phyloP scores from a whole-genome alignment of 53 echinoderm and acorn worm species.

The Arbacia lixula region DNA sequence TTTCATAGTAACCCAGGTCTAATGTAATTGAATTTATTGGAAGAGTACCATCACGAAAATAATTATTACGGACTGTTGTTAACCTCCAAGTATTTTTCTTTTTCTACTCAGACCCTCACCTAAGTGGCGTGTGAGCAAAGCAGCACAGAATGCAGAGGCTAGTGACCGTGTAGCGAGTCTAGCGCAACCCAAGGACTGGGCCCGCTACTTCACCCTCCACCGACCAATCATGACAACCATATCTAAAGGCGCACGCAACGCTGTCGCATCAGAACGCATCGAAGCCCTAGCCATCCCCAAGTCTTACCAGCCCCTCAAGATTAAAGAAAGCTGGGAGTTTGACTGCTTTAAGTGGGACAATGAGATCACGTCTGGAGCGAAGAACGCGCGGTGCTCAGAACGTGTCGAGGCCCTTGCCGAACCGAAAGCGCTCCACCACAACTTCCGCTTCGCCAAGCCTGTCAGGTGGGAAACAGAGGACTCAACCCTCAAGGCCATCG shows the following conservation, averaged over 20 bases:
- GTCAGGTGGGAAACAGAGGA: slow-evolving; percentile 84
- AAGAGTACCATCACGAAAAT: no score
- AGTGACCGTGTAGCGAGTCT: slow-evolving; percentile 68
- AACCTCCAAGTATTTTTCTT: no score
- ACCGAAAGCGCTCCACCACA: slow-evolving; percentile 72
- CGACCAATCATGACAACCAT: slow-evolving; percentile 79
- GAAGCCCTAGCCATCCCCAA: slow-evolving; percentile 87
- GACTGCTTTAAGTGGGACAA: slow-evolving; percentile 92
- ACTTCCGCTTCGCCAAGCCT: slow-evolving; percentile 72
- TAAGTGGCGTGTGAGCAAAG: slow-evolving; percentile 88
- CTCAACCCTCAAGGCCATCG: slow-evolving; percentile 87
- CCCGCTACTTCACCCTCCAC: slow-evolving; percentile 78
- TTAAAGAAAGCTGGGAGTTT: slow-evolving; percentile 92
- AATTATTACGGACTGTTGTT: no score
- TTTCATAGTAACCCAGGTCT: no score
- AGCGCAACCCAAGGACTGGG: slow-evolving; percentile 73
- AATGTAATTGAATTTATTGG: no score
- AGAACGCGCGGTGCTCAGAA: slow-evolving; percentile 82
- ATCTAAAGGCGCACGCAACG: slow-evolving; percentile 76
- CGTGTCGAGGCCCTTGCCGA: slow-evolving; percentile 85
- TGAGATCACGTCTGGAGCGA: slow-evolving; percentile 88
- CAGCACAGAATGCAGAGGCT: slow-evolving; percentile 77
- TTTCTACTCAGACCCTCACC: slow-evolving; percentile 74
- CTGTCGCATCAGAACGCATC: slow-evolving; percentile 72
- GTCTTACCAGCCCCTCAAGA: slow-evolving; percentile 76